Conservation (phyloP, 2,113 vertebrate genomes). For the Stigmatopora nigra region DNA sequence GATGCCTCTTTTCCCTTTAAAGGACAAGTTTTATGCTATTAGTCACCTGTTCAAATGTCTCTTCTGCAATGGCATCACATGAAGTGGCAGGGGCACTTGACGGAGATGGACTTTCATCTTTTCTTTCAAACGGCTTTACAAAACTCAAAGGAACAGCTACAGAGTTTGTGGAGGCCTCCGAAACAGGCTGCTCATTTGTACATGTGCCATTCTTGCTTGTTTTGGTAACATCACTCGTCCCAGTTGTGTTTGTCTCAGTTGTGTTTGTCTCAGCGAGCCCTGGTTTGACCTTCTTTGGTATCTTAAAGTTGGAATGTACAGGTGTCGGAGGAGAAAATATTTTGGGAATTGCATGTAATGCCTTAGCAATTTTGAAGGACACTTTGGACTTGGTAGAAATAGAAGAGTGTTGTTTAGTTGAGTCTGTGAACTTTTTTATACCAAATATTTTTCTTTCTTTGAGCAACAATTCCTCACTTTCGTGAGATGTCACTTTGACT, state of each 20-base stretch:
- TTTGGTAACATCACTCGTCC: background rate
- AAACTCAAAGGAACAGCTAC: background rate
- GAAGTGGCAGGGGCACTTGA: background rate
- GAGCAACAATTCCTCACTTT: background rate
- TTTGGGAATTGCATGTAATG: conserved; percentile 3
- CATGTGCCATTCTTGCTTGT: background rate
- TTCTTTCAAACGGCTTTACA: conserved; percentile 6
- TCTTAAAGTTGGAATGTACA: conserved; percentile 46
- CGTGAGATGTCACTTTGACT: background rate
- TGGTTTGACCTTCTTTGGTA: conserved; percentile 46
- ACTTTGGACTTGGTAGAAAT: conserved; percentile 9
- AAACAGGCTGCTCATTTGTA: background rate
- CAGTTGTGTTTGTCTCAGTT: background rate
- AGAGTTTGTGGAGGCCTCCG: background rate
- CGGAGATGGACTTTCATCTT: conserved; percentile 5
- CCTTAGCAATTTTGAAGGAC: background rate
- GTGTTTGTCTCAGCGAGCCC: background rate
- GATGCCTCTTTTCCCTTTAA: background rate
- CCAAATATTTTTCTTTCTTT: background rate
- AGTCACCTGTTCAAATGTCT: conserved; percentile 40
- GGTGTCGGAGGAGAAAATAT: background rate
- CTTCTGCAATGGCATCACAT: background rate
- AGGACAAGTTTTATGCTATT: background rate
- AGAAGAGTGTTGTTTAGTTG: conserved; percentile 6
- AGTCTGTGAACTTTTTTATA: background rate